phyloP scores from a whole-genome alignment of 2,888 invertebrate genomes.

The Oscheius sp. region DNA sequence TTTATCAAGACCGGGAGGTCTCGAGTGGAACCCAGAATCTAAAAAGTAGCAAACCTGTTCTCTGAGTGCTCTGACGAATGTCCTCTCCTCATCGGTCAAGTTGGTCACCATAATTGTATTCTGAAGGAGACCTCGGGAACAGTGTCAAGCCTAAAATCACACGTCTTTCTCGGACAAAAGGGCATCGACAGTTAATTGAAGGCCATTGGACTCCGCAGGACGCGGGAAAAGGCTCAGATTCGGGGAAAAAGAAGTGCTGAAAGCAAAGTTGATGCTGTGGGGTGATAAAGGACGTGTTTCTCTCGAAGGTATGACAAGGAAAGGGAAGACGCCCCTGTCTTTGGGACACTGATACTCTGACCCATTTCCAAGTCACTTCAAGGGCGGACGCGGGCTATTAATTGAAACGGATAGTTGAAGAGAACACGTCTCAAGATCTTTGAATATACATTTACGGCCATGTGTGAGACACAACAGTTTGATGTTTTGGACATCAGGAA shows the following conservation, averaged over 20 bases:
- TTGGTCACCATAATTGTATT: conserved; percentile 4
- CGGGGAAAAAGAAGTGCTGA: background rate
- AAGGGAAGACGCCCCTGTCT: conserved; percentile 3
- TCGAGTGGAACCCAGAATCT: too few relatives aligned
- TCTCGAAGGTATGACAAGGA: background rate
- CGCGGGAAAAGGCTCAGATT: background rate
- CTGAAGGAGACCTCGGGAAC: background rate
- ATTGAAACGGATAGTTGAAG: background rate
- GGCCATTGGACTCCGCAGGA: background rate
- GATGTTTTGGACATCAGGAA: background rate
- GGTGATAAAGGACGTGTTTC: conserved; percentile 16
- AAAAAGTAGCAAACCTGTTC: conserved; percentile 17
- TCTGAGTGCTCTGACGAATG: conserved; percentile 25
- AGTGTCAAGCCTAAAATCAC: background rate
- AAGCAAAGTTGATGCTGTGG: background rate
- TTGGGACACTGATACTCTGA: conserved; percentile 24
- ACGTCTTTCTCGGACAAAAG: background rate
- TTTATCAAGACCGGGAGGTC: too few relatives aligned
- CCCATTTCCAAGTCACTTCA: conserved; percentile 26
- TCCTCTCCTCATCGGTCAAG: conserved; percentile 18
- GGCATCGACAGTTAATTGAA: too few relatives aligned
- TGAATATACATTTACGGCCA: too few relatives aligned
- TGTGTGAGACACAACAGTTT: background rate
- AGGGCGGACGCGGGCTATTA: conserved; percentile 12
- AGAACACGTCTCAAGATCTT: background rate